phyloP scores from a whole-genome alignment of 2,888 invertebrate species.

The Acleris laterana region DNA sequence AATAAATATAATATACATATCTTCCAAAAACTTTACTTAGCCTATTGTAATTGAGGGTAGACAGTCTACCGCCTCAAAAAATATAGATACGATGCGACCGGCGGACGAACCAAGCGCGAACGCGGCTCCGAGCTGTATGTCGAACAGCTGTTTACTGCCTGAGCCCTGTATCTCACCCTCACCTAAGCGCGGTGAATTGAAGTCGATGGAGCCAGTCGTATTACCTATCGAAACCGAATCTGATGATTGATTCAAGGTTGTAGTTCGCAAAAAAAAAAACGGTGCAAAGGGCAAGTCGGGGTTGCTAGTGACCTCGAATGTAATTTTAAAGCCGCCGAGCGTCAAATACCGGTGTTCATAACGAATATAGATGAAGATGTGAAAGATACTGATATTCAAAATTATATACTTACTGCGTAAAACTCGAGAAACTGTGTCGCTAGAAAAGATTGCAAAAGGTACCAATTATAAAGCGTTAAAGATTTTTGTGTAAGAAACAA shows the following conservation, averaged over 20 bases:
- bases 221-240: background rate
- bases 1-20: too few species aligned
- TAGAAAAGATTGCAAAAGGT: background rate
- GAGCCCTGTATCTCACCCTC: too few species aligned
- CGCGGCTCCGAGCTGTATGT: too few species aligned
- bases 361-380: constrained; percentile 12
- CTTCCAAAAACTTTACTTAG: too few species aligned
- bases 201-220: background rate
- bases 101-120: too few species aligned
- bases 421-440: background rate
- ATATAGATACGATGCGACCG: too few species aligned
- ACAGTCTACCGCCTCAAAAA: too few species aligned
- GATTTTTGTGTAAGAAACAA: background rate
- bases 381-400: background rate
- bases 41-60: too few species aligned
- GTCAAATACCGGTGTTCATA: constrained; percentile 14
- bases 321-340: constrained; percentile 21
- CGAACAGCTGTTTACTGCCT: too few species aligned
- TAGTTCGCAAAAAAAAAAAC: background rate
- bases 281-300: background rate
- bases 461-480: background rate
- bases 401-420: background rate
- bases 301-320: background rate
- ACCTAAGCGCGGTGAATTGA: too few species aligned
- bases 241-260: background rate